Evolutionary conservation across 2,888 invertebrate genomes (phyloP).

Genomic region (Macropis europaea): DNA sequence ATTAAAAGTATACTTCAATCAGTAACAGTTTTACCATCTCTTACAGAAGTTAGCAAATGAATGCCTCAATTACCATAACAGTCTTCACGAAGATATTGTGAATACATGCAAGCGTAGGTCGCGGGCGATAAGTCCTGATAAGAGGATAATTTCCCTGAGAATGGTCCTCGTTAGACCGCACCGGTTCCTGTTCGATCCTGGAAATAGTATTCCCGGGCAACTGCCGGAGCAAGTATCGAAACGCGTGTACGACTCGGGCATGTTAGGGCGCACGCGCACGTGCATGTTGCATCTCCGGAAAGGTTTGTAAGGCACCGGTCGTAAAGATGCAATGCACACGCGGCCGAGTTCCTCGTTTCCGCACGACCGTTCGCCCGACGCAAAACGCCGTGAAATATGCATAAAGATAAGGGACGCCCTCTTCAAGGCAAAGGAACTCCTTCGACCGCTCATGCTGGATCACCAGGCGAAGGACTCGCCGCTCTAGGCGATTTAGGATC

Average conservation of each 20-base stretch:
- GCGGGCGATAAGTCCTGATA: conserved; percentile 10
- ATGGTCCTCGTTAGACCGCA: conserved; percentile 36
- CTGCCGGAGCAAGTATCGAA: conserved; percentile 32
- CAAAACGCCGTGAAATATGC: conserved; percentile 58
- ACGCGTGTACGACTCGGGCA: conserved; percentile 10
- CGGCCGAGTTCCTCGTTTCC: conserved; percentile 41
- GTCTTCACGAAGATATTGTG: no score
- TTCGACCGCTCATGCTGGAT: conserved; percentile 44
- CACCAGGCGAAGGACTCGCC: conserved; percentile 39
- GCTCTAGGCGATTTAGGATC: conserved; percentile 54
- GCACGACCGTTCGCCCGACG: conserved; percentile 33
- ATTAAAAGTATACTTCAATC: no score
- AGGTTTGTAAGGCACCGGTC: conserved; percentile 6
- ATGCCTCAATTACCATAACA: no score
- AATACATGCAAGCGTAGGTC: no score
- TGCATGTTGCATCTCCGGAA: conserved; percentile 25
- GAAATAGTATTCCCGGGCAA: conserved; percentile 40
- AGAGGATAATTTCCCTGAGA: conserved; percentile 29
- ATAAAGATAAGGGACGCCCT: conserved; percentile 65
- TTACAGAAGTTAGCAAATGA: no score
- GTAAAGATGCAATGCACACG: conserved; percentile 31
- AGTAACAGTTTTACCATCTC: no score
- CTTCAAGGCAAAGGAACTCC: conserved; percentile 46
- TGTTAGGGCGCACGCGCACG: conserved; percentile 16
- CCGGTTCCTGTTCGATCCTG: conserved; percentile 26